Percentiles rank a stretch among this genome's conserved stretches.
Conservation (phyloP, 2,888 invertebrate species). For the Desoria tigrina region DNA sequence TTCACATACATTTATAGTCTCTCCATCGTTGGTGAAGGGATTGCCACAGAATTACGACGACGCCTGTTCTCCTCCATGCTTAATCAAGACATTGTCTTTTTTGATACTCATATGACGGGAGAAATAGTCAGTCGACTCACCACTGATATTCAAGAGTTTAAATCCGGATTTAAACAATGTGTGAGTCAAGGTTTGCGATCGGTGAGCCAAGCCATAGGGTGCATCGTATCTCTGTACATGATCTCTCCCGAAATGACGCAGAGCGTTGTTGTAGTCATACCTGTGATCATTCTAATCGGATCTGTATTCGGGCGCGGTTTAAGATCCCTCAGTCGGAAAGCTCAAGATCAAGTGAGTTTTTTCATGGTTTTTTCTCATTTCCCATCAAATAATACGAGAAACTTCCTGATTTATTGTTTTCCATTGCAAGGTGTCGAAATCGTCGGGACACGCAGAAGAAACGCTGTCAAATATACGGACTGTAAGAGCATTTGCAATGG, state of each 20-base stretch:
- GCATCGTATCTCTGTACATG: slow-evolving; percentile 73
- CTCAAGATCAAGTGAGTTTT: slow-evolving; percentile 77
- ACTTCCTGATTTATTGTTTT: slow-evolving; percentile 9
- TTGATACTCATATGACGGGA: slow-evolving; percentile 85
- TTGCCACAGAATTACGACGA: slow-evolving; percentile 77
- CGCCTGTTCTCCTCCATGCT: slow-evolving; percentile 81
- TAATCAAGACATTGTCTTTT: slow-evolving; percentile 85
- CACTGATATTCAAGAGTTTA: slow-evolving; percentile 93
- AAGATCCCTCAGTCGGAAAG: slow-evolving; percentile 72
- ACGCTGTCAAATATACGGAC: slow-evolving; percentile 90
- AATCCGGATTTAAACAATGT: slow-evolving; percentile 90
- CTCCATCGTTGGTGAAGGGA: slow-evolving; percentile 82
- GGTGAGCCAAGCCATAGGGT: slow-evolving; percentile 78
- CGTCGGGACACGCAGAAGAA: slow-evolving; percentile 70
- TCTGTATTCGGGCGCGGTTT: slow-evolving; percentile 77
- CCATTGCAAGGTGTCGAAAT: slow-evolving; percentile 24
- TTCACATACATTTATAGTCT: slow-evolving; percentile 85
- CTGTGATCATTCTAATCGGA: slow-evolving; percentile 81
- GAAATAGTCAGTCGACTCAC: slow-evolving; percentile 89
- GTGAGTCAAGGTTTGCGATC: slow-evolving; percentile 89
- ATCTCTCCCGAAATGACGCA: slow-evolving; percentile 90
- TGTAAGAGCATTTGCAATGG: slow-evolving; percentile 91
- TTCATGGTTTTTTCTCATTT: background rate
- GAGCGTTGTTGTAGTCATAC: slow-evolving; percentile 79
- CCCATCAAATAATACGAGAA: background rate